A percentile compares a stretch with the other conserved stretches of the same genome.
Conservation (phyloP, 2,888 invertebrate species). For the Anoncus sp. region DNA sequence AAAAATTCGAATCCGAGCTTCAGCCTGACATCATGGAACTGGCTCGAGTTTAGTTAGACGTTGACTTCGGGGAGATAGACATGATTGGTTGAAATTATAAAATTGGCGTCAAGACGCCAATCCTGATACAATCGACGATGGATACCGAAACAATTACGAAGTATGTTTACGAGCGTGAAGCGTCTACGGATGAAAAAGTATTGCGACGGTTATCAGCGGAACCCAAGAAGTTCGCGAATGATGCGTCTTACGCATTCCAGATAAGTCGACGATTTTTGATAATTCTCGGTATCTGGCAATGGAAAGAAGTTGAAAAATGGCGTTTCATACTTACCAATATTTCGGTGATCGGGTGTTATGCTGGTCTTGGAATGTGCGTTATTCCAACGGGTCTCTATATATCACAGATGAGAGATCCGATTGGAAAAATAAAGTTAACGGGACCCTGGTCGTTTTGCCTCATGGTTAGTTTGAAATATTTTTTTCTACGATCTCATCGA, state of each 20-base stretch:
- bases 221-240: neutral
- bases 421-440: constrained; percentile 61
- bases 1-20: neutral
- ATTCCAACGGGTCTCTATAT: constrained; percentile 36
- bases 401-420: neutral
- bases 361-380: constrained; percentile 22
- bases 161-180: neutral
- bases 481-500: constrained; percentile 64
- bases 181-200: neutral
- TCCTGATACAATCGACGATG: too few relatives aligned
- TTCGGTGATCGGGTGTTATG: constrained; percentile 14
- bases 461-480: constrained; percentile 72
- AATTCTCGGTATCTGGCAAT: constrained; percentile 60
- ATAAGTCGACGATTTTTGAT: constrained; percentile 53
- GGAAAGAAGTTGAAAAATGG: constrained; percentile 13
- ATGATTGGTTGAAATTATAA: too few relatives aligned
- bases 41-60: too few relatives aligned
- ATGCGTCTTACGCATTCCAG: constrained; percentile 49
- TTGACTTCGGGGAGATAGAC: too few relatives aligned
- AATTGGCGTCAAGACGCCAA: too few relatives aligned
- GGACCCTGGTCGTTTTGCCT: constrained; percentile 72
- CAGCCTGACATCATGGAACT: constrained; percentile 29
- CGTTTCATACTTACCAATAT: constrained; percentile 13
- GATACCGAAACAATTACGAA: neutral
- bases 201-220: neutral